Base-by-base conservation (phyloP, 2,113 vertebrate genomes). In the Rana temporaria region DNA sequence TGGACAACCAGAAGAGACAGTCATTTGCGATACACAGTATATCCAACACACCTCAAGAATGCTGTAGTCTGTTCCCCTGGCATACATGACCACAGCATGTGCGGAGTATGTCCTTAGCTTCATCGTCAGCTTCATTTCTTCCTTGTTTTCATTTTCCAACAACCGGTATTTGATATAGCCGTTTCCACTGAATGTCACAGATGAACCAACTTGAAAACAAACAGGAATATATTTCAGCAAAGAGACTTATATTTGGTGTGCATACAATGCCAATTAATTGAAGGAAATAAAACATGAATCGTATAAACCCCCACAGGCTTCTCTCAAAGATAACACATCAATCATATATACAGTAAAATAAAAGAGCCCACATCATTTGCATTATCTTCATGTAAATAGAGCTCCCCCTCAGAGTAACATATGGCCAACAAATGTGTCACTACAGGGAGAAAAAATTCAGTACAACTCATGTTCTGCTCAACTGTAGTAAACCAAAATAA, bases 61-160 rank as follows among this genome's bases (percentile, higher is more conserved):
- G 88, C 98, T 99, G 86, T 98, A 99, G 91, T 99, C 98, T 0
- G 97, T 98, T 66, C 97, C 97, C 84, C 96, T 96, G 8, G 98
- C 97, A 0, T 98, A 98, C 98, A 99, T 98, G 68, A 98, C 91
- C 3, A 98, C 95, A 0, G 97, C 96, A 11, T 99, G 96, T 63
- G 90, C 88, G 7, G 97, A 96, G 62, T 96, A 96, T 0, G 98
- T 99, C 81, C 95, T 88, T 16, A 99, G 94, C 38, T 94, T 91
- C 89, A 99, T 93, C 2, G 95, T 94, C 64, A 99, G 91, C 70
- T 97, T 98, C 97, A 98, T 97, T 92, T 98, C 92, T 85, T 99
- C 93, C 87, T 97, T 97, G 90, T 97, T 99, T 84, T 99, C 98
- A 8, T 94, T 98, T 86, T 99, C 98, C 91, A 90, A 92, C 76